Percentiles rank a stretch among this genome's conserved stretches.
Conservation (phyloP, 92 coral and sea anemone species). For the Porites evermanni region DNA sequence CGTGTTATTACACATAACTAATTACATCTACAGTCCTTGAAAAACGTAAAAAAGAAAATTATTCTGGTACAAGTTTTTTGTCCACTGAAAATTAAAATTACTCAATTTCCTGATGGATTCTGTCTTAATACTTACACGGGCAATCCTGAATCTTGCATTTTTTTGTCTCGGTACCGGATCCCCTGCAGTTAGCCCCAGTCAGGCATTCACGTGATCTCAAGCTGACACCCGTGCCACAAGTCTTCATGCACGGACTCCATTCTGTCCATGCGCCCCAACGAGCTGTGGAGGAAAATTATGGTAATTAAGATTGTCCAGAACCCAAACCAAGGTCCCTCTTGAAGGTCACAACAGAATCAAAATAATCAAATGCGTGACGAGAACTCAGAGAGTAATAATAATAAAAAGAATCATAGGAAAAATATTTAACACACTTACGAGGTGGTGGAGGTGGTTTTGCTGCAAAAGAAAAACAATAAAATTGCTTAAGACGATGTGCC, state of each 20-base stretch:
- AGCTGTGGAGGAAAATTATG: conserved; percentile 50
- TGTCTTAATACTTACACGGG: conserved; percentile 71
- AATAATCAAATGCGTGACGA: neutral
- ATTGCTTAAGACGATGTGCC: neutral
- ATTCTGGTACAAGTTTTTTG: too few relatives aligned
- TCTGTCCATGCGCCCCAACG: conserved; percentile 95
- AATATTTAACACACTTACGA: conserved; percentile 47
- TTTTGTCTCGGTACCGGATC: conserved; percentile 73
- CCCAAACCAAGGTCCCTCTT: neutral
- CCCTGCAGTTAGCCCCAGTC: conserved; percentile 94
- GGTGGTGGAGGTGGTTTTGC: conserved; percentile 86
- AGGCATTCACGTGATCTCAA: conserved; percentile 89
- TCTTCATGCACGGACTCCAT: conserved; percentile 98
- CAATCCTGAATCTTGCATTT: conserved; percentile 94
- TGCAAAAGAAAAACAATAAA: conserved; percentile 27
- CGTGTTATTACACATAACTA: too few relatives aligned
- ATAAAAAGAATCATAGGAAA: neutral
- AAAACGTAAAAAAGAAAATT: too few relatives aligned
- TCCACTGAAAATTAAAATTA: too few relatives aligned
- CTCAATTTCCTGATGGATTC: too few relatives aligned
- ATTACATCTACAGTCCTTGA: too few relatives aligned
- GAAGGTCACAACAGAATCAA: neutral
- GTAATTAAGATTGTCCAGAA: too few relatives aligned
- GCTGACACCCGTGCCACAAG: conserved; percentile 93
- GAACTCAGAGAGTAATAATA: neutral